These are phyloP conservation scores for Cryptoblepharus egeriae DNA, from an alignment of 2,797 vertebrate genomes.

Conservation along the genomic window DNA sequence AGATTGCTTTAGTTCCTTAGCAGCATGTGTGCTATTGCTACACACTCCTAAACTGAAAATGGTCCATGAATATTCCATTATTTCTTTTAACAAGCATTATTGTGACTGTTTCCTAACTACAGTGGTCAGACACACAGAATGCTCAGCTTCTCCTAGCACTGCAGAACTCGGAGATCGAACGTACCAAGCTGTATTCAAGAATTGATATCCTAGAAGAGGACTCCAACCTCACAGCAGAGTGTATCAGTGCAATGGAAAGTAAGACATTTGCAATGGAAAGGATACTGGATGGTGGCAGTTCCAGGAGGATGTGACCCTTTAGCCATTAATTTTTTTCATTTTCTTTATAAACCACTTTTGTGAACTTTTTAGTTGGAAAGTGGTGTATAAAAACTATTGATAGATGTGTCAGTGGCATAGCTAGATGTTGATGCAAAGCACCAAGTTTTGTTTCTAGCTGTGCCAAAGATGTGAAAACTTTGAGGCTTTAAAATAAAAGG, in stretches of 20 bases:
- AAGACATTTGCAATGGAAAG: fast-evolving
- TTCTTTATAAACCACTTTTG: too few species aligned
- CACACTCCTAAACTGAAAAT: not conserved
- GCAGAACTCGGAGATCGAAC: constrained; percentile 74
- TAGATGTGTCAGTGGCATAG: too few species aligned
- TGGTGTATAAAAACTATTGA: too few species aligned
- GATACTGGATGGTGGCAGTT: fast-evolving
- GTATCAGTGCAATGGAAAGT: constrained; percentile 80
- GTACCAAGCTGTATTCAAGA: constrained; percentile 71
- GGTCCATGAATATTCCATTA: not conserved
- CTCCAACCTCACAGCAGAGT: constrained; percentile 72
- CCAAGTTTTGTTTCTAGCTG: too few species aligned
- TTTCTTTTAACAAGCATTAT: not conserved
- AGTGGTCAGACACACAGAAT: constrained; percentile 81
- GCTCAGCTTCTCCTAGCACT: constrained; percentile 72
- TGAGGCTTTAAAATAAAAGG: too few species aligned
- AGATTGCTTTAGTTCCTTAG: too few species aligned
- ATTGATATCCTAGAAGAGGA: constrained; percentile 79
- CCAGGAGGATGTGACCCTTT: too few species aligned
- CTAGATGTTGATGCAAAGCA: too few species aligned
- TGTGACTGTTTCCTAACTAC: constrained; percentile 16
- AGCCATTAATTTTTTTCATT: too few species aligned
- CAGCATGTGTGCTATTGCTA: not conserved
- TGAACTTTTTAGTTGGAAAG: too few species aligned
- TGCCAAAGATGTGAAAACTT: too few species aligned